Base-by-base conservation (phyloP, 2,113 vertebrate species). In the Panthera tigris region DNA sequence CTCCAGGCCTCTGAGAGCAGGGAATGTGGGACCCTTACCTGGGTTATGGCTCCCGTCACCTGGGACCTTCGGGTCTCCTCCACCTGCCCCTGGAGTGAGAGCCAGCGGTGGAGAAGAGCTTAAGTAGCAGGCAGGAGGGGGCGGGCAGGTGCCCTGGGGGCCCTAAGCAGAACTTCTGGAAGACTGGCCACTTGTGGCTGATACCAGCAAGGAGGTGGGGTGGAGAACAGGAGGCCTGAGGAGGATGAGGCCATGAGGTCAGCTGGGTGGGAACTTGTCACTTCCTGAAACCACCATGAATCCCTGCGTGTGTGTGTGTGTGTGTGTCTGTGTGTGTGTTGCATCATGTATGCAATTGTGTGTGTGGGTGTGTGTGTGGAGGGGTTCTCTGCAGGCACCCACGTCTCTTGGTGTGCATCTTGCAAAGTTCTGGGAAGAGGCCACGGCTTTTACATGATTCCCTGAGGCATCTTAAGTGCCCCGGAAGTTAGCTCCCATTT, bases 401-500 rank as follows among this genome's bases (percentile, higher is more conserved):
- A 45, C 1, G 19, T n/a, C 50, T 31, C 12, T 36, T 27, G 14
- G 33, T 33, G 57, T 27, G 31, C 23, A 27, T 84, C 76, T 45
- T 36, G 5, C 88, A 29, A 23, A 81, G 39, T 41, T 33, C 39
- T 36, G 29, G 61, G 55, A 71, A 45, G 93, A 39, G 50, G n/a
- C 7, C 31, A 9, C 5, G 9, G 21, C 33, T 29, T 4, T 50
- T 1, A 13, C 33, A 13, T 23, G 66, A 36, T 10, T 14, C 18
- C 61, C 71, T 45, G 18, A 23, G 41, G 33, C 12, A 4, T 14
- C 23, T 33, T 39, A 21, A 15, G 1, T 23, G 12, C 16, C 23
- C 7, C 1, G 13, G 18, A 31, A 50, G 5, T 63, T 5, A 18
- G 11, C 18, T 19, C 33, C 1, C 5, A 2, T 50, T 66, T n/a